Base-by-base conservation (phyloP, 2,888 invertebrate species). In the Leptothorax acervorum region DNA sequence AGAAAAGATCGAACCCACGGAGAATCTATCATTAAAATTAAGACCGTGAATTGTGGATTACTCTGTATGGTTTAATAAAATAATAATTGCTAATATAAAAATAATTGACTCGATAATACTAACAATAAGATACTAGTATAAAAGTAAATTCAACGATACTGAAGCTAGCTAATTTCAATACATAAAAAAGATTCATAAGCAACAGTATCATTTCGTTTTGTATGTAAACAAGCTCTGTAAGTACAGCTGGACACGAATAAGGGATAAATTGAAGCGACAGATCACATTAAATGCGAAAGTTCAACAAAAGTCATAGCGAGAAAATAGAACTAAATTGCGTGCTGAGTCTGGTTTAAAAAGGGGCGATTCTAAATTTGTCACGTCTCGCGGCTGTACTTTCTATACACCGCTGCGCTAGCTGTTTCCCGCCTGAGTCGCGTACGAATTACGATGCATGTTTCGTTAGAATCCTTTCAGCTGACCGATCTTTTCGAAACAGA, bases 301-400 rank as follows among this genome's bases (percentile, higher is more conserved):
- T 3, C 1, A 1, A 18, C 35, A 9, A 3, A n/a, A 45, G 15
- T 31, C 3, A 18, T 6, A 5, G n/a, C 1, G 45, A 42, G 55
- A 53, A 18, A 48, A n/a, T 8, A 4, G 39, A 60, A 48, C 15
- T 45, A 57, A 55, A 11, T 4, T 42, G 65, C 65, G n/a, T 9
- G 70, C 42, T 18, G 11, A 42, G 6, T 23, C 12, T 55, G n/a
- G 78, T 28, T 65, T 0, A 39, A 76, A 68, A 78, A 39, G 28
- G 39, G 15, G n/a, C 51, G 9, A 68, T 74, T 31, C 45, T 57
- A 45, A 31, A 79, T 73, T 35, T 35, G n/a, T 45, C 74, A 31
- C 78, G 66, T 35, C 35, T 35, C 45, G 63, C 48, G 45, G 15
- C 28, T 76, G 62, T 28, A 39, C 35, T 66, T 35, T 78, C 28